phyloP scores from a whole-genome alignment of 2,797 vertebrate genomes.

The Pelodytes ibericus region DNA sequence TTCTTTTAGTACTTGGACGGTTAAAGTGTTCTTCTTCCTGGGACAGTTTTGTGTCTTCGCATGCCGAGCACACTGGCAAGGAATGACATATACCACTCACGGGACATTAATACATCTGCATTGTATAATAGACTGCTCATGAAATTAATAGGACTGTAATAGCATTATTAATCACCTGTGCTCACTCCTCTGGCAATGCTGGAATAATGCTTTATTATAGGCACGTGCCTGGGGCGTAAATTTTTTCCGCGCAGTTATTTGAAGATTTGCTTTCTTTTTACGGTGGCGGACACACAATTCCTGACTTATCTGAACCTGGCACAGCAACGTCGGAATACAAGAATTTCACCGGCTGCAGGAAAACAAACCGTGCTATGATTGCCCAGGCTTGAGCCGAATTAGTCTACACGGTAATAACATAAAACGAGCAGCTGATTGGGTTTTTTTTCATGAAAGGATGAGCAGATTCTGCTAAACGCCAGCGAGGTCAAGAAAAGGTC shows the following conservation, averaged over 20 bases:
- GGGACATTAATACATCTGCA: slow-evolving; percentile 18
- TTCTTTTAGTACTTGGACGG: background rate
- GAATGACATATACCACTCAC: slow-evolving; percentile 33
- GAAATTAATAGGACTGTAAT: slow-evolving; percentile 37
- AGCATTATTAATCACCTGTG: slow-evolving; percentile 32
- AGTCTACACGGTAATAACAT: too few species aligned
- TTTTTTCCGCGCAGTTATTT: background rate
- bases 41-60: background rate
- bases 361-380: too few species aligned
- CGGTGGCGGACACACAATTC: background rate
- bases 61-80: slow-evolving; percentile 1
- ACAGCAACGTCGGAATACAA: too few species aligned
- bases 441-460: too few species aligned
- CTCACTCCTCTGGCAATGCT: background rate
- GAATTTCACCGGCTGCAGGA: too few species aligned
- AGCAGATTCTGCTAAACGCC: too few species aligned
- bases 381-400: too few species aligned
- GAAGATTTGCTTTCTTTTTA: background rate
- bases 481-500: too few species aligned
- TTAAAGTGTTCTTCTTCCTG: slow-evolving; percentile 1
- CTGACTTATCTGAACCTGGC: background rate
- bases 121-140: slow-evolving; percentile 22
- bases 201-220: slow-evolving; percentile 28
- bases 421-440: too few species aligned
- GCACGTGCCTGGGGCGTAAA: slow-evolving; percentile 15